Evolutionary conservation across 2,113 vertebrate genomes (phyloP).

Genomic region (Shinisaurus crocodilurus): DNA sequence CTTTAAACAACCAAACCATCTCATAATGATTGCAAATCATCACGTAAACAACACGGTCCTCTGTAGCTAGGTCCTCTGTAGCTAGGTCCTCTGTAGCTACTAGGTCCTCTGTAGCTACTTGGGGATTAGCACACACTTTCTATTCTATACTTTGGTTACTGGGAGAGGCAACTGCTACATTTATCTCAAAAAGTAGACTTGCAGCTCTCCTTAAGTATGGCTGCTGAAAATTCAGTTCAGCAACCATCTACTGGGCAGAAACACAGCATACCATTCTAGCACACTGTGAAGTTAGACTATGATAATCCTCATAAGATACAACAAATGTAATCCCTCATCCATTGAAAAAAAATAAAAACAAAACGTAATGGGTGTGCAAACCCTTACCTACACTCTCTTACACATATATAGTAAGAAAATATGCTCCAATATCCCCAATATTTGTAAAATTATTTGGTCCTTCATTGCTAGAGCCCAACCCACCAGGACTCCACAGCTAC

Average conservation of each 20-base stretch:
- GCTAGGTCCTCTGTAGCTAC: no score
- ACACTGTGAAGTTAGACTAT: background rate
- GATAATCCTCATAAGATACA: background rate
- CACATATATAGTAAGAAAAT: background rate
- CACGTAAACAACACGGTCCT: background rate
- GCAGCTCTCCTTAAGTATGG: background rate
- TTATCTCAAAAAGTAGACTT: background rate
- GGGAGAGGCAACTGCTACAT: background rate
- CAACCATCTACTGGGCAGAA: background rate
- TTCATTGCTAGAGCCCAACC: background rate
- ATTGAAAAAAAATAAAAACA: background rate
- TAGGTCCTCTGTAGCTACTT: background rate
- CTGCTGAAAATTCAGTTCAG: background rate
- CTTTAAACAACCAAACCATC: background rate
- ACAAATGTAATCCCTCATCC: background rate
- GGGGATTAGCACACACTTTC: background rate
- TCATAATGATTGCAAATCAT: background rate
- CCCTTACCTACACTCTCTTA: background rate
- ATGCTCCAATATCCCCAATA: background rate
- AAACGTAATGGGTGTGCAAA: background rate
- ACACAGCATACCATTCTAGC: background rate
- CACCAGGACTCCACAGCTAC: background rate
- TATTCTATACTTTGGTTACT: background rate
- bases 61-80: no score
- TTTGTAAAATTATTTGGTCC: background rate